A percentile compares a stretch with the other conserved stretches of the same genome.
These are phyloP conservation scores for Microcebus griseorufus DNA, from an alignment of 2,113 vertebrate species.

Conservation along the genomic window DNA sequence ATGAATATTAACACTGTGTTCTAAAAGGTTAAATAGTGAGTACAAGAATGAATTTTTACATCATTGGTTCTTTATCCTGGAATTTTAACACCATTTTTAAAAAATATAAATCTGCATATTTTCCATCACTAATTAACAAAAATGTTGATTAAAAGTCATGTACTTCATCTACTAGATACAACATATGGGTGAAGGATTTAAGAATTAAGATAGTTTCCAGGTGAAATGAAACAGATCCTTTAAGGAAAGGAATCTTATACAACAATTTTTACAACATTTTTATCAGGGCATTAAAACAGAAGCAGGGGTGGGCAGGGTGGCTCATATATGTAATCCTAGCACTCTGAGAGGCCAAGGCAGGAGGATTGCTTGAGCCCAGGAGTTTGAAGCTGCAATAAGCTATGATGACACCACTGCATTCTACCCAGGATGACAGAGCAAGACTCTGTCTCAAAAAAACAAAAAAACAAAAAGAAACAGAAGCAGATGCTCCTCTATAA, in stretches of 20 bases:
- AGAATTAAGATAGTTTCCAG: slow-evolving; percentile 73
- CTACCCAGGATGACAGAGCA: too few relatives aligned
- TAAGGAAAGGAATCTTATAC: slow-evolving; percentile 65
- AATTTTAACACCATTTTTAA: slow-evolving; percentile 65
- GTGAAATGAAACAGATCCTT: slow-evolving; percentile 77
- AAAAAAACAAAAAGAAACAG: slow-evolving; percentile 63
- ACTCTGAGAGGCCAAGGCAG: too few relatives aligned
- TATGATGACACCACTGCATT: too few relatives aligned
- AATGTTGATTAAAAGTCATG: slow-evolving; percentile 73
- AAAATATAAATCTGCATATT: slow-evolving; percentile 57
- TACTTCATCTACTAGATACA: slow-evolving; percentile 47
- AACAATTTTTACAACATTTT: slow-evolving; percentile 80
- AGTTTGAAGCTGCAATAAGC: too few relatives aligned
- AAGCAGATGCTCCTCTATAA: slow-evolving; percentile 79
- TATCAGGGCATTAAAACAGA: slow-evolving; percentile 82
- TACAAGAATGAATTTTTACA: slow-evolving; percentile 30
- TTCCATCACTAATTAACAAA: slow-evolving; percentile 70
- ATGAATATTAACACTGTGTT: slow-evolving; percentile 18
- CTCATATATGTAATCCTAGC: too few relatives aligned
- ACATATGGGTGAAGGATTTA: slow-evolving; percentile 72
- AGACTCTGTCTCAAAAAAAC: too few relatives aligned
- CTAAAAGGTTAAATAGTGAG: slow-evolving; percentile 53
- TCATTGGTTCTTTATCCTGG: slow-evolving; percentile 54
- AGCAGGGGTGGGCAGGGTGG: slow-evolving; percentile 42
- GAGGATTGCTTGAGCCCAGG: too few relatives aligned